A percentile compares a stretch with the other conserved stretches of the same genome.
Evolutionary conservation across 2,888 invertebrate species (phyloP).

Genomic region (Drosophila limbata): DNA sequence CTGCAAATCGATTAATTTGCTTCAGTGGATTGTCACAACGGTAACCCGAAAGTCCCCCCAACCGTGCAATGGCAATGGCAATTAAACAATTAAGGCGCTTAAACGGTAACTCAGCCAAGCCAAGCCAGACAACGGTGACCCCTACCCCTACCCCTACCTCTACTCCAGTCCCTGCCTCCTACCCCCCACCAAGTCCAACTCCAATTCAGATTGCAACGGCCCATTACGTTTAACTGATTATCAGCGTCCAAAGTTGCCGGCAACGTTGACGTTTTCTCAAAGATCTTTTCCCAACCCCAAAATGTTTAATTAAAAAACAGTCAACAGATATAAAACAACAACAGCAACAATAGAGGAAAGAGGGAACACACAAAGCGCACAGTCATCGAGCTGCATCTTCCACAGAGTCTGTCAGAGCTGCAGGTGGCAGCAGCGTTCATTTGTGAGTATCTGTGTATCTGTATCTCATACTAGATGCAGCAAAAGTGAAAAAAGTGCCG

Average conservation of each 20-base stretch:
- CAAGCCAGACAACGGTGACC: constrained; percentile 46
- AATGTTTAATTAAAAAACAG: constrained; percentile 72
- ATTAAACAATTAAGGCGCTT: constrained; percentile 80
- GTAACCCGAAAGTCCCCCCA: constrained; percentile 58
- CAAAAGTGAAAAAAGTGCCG: constrained; percentile 78
- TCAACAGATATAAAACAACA: constrained; percentile 56
- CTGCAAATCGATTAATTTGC: constrained; percentile 76
- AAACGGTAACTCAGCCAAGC: constrained; percentile 68
- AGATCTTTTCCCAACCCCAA: constrained; percentile 41
- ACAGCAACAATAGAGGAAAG: constrained; percentile 24
- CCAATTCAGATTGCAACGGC: constrained; percentile 48
- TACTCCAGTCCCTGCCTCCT: neutral
- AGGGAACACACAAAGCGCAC: constrained; percentile 47
- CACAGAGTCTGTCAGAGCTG: constrained; percentile 31
- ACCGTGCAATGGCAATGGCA: constrained; percentile 71
- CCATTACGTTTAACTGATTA: constrained; percentile 67
- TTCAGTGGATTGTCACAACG: constrained; percentile 67
- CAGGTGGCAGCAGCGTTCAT: constrained; percentile 64
- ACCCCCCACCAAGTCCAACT: neutral
- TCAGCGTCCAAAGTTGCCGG: constrained; percentile 58
- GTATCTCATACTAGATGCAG: constrained; percentile 59
- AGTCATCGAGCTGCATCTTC: constrained; percentile 65
- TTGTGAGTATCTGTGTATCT: constrained; percentile 36
- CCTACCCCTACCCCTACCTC: constrained; percentile 11
- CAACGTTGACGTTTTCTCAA: constrained; percentile 38